Evolutionary conservation across 2,797 vertebrate genomes (phyloP).

Genomic region (Taeniopygia guttata): DNA sequence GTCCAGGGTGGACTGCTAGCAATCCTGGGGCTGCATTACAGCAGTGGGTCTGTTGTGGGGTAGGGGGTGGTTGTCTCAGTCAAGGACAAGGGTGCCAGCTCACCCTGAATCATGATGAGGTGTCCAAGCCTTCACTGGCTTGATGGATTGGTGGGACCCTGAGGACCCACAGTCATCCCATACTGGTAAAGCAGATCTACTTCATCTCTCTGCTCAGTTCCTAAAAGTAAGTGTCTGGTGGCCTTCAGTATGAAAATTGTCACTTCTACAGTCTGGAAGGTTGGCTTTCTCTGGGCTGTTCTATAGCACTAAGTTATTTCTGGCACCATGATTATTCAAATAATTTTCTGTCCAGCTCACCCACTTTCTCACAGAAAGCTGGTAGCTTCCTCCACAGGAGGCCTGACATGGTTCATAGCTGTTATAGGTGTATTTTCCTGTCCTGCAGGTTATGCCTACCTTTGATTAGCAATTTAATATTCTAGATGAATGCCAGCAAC

Average conservation of each 20-base stretch:
- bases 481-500: neutral
- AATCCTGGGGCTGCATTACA: neutral
- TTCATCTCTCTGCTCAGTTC: neutral
- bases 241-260: neutral
- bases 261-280: rapidly evolving
- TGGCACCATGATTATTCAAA: neutral
- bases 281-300: neutral
- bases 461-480: neutral
- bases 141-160: neutral
- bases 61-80: neutral
- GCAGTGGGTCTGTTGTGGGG: neutral
- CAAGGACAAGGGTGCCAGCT: neutral
- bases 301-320: neutral
- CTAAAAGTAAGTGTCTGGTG: neutral
- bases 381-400: neutral
- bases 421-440: neutral
- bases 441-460: neutral
- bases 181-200: neutral
- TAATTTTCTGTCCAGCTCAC: neutral
- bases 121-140: neutral
- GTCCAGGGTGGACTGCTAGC: neutral
- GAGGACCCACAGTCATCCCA: neutral
- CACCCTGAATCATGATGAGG: rapidly evolving
- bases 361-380: neutral
- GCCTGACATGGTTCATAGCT: neutral